Percentiles rank a stretch among this genome's conserved stretches.
These are phyloP conservation scores for Mionectes macconnelli DNA, from an alignment of 2,113 vertebrate species.

Conservation along the genomic window DNA sequence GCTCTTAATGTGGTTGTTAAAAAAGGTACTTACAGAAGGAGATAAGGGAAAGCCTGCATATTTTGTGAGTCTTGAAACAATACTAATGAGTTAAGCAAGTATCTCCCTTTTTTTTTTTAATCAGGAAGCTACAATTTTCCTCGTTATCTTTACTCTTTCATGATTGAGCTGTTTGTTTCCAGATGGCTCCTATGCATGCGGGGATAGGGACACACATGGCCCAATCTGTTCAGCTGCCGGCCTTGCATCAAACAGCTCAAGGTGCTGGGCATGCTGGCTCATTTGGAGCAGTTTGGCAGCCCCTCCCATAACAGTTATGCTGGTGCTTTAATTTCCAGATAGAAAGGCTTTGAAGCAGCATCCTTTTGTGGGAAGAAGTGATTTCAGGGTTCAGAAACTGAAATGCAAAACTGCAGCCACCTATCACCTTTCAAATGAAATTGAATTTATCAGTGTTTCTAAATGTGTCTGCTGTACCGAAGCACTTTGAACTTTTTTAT, in stretches of 20 bases:
- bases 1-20: background rate
- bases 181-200: background rate
- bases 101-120: background rate
- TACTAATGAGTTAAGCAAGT: background rate
- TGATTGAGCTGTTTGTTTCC: conserved; percentile 62
- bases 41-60: background rate
- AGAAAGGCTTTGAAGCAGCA: background rate
- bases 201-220: background rate
- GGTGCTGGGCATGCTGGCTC: background rate
- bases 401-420: background rate
- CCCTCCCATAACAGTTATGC: background rate
- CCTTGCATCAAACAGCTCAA: conserved; percentile 2
- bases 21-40: background rate
- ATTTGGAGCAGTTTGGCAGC: background rate
- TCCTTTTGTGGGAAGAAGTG: background rate
- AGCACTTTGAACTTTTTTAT: background rate
- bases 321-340: background rate
- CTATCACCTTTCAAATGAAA: background rate
- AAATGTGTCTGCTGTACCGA: background rate
- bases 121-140: background rate
- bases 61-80: background rate
- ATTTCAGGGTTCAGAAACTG: background rate
- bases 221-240: conserved; percentile 48
- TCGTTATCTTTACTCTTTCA: background rate
- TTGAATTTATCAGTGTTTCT: background rate